Base-by-base conservation (phyloP, 2,888 invertebrate genomes). In the Myopa tessellatipennis region DNA sequence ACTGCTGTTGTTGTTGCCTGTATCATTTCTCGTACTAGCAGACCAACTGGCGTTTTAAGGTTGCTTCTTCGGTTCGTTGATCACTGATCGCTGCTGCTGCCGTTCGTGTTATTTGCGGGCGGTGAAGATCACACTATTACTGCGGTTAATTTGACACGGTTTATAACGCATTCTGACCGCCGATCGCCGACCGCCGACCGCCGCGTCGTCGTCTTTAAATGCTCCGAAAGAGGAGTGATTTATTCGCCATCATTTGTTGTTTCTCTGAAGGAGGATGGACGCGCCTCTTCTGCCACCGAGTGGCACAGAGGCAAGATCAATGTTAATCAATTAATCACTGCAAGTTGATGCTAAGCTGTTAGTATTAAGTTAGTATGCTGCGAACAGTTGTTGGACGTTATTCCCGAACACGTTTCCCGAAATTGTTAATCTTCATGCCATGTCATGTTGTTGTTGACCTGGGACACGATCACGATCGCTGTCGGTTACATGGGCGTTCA, bases 111-210 rank as follows among this genome's bases (percentile, higher is more conserved):
- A 45, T 77, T 74, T 55, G 68, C 16, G 71, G 74, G 79, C 74
- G 78, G 58, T 72, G 63, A 69, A 74, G 78, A 78, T 79, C 79
- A 78, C 79, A 79, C 79, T 79, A n/a, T n/a, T 76, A 34, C 38
- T 77, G 52, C 16, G 74, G 78, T 76, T 78, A 79, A 76, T 78
- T 79, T 74, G 76, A 36, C 12, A 34, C 52, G 74, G 74, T 52
- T 72, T 73, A 73, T 40, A 73, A 36, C 26, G 26, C 26, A 61
- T 16, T 14, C 50, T 26, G 45, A 1, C 45, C 3, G 3, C 55
- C 10, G 55, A 4, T 55, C 4, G 5, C 69, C 72, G 75, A n/a
- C n/a, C 69, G 34, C 55, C 10, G 26, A 26, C n/a, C 14, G 50
- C 52, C 8, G 52, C 52, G 12, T 67, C 36, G 18, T 40, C 34